phyloP scores from a whole-genome alignment of 2,888 invertebrate species.

The Amiota mariae region DNA sequence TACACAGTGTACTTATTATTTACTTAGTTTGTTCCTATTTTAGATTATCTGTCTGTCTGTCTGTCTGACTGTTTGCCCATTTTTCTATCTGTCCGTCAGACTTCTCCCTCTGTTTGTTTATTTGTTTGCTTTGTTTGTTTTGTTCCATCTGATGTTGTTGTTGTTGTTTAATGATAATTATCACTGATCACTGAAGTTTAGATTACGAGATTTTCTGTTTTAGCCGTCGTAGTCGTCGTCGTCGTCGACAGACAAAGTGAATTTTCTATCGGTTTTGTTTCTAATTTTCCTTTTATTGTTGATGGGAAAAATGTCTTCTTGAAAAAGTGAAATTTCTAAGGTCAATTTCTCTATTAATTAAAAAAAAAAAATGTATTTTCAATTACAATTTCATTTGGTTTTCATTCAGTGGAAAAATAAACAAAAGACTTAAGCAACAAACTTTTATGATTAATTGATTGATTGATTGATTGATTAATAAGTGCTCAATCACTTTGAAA shows the following conservation, averaged over 20 bases:
- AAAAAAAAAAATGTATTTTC: not conserved
- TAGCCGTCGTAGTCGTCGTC: no score
- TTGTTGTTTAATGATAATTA: constrained; percentile 30
- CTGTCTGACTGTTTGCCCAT: no score
- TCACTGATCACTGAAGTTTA: constrained; percentile 15
- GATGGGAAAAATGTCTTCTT: constrained; percentile 19
- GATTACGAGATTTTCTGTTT: constrained; percentile 7
- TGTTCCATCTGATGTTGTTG: no score
- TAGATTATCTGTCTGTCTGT: no score
- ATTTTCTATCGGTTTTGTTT: not conserved
- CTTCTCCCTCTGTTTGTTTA: not conserved
- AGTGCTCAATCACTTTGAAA: no score
- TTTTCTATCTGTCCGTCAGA: not conserved
- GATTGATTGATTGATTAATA: no score
- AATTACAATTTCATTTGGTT: not conserved
- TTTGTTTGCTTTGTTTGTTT: constrained; percentile 4
- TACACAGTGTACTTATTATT: not conserved
- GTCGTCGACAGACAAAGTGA: not conserved
- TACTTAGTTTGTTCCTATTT: not conserved
- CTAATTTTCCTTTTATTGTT: not conserved
- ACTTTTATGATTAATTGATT: constrained; percentile 53
- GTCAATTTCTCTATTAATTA: constrained; percentile 1
- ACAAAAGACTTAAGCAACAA: constrained; percentile 66
- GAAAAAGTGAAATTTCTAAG: constrained; percentile 6
- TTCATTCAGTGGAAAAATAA: constrained; percentile 34